Percentiles rank a stretch among this genome's conserved stretches.
These are phyloP conservation scores for Butorides virescens DNA, from an alignment of 2,113 vertebrate genomes.

Conservation along the genomic window DNA sequence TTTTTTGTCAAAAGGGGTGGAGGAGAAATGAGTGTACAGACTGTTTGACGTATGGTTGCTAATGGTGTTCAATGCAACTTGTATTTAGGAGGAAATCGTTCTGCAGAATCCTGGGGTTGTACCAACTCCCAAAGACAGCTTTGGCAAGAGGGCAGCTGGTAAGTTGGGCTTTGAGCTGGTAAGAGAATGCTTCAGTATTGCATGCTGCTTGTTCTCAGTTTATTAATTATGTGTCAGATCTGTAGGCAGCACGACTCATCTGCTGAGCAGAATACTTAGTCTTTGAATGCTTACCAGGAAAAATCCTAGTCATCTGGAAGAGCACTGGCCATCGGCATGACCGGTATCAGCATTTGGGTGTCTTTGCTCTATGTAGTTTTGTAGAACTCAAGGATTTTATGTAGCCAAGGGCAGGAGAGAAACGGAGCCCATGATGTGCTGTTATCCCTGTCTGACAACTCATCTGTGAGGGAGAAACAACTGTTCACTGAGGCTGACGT, in stretches of 20 bases:
- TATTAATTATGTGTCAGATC: background rate
- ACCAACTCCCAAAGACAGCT: background rate
- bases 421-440: conserved; percentile 59
- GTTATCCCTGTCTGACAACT: conserved; percentile 74
- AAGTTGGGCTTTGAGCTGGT: background rate
- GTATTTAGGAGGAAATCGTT: background rate
- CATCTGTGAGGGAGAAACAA: conserved; percentile 36
- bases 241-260: background rate
- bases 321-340: background rate
- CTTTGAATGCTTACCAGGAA: background rate
- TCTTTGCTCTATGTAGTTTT: background rate
- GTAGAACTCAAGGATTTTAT: background rate
- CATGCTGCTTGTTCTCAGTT: background rate
- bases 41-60: background rate
- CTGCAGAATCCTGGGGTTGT: background rate
- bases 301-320: background rate
- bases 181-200: background rate
- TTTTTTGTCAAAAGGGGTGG: background rate
- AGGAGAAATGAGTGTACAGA: background rate
- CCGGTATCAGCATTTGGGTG: background rate
- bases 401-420: background rate
- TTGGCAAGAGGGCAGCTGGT: background rate
- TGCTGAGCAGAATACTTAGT: background rate
- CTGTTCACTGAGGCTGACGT: conserved; percentile 53
- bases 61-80: background rate